Percentiles rank a stretch among this genome's conserved stretches.
Evolutionary conservation across 2,797 vertebrate genomes (phyloP).

Genomic region (Neomorphus geoffroyi): DNA sequence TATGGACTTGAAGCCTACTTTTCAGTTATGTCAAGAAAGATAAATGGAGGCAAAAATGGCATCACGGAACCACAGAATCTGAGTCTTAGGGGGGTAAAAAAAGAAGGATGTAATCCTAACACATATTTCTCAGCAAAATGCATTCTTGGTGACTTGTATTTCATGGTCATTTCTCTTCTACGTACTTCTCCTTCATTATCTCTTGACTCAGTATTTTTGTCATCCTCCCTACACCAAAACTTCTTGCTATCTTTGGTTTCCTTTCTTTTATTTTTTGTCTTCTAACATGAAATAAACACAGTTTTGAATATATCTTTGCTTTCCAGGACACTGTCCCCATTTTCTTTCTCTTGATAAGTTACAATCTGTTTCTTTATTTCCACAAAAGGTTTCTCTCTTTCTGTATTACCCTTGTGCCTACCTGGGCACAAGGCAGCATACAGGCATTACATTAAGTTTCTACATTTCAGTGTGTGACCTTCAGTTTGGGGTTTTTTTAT

Average conservation of each 20-base stretch:
- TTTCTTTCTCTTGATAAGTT: neutral
- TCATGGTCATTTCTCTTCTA: neutral
- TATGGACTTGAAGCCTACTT: neutral
- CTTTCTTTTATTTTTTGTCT: neutral
- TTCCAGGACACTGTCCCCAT: fast-evolving
- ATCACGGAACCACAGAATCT: neutral
- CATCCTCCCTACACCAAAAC: neutral
- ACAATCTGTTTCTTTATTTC: neutral
- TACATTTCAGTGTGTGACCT: neutral
- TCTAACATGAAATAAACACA: neutral
- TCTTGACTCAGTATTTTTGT: neutral
- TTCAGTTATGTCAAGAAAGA: neutral
- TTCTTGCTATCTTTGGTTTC: neutral
- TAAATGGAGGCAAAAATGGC: neutral
- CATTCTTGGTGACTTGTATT: neutral
- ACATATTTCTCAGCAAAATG: neutral
- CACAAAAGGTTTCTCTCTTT: neutral
- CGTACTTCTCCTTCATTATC: neutral
- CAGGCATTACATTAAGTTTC: neutral
- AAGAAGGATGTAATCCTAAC: neutral
- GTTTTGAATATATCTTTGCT: neutral
- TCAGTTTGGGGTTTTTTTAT: neutral
- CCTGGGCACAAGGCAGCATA: neutral
- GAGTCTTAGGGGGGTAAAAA: neutral
- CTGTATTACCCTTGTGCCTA: neutral